A percentile compares a stretch with the other conserved stretches of the same genome.
Evolutionary conservation across 2,888 invertebrate genomes (phyloP).

Genomic region (Candidula unifasciata): DNA sequence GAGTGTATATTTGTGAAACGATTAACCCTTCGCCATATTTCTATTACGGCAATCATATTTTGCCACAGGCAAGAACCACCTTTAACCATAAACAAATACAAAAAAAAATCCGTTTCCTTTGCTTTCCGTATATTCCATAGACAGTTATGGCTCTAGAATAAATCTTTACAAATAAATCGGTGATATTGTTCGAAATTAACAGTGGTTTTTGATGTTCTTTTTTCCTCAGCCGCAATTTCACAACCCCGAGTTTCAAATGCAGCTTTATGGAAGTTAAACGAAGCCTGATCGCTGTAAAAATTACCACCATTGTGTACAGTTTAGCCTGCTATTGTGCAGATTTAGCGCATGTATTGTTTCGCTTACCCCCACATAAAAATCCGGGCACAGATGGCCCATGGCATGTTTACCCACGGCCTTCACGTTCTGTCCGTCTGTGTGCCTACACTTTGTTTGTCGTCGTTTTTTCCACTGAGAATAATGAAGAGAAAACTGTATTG

Average conservation of each 20-base stretch:
- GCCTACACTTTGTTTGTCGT: background rate
- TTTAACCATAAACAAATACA: background rate
- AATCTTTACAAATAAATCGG: slow-evolving; percentile 7
- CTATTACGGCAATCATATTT: slow-evolving; percentile 17
- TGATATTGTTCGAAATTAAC: background rate
- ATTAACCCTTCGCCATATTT: background rate
- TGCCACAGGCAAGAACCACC: slow-evolving; percentile 20
- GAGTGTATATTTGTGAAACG: background rate
- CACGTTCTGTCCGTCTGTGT: too few species aligned
- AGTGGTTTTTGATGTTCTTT: background rate
- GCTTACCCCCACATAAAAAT: background rate
- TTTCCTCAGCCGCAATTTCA: background rate
- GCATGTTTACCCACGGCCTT: background rate
- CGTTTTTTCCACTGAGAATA: background rate
- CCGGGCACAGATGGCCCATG: background rate
- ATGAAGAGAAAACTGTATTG: background rate
- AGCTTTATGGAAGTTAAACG: background rate
- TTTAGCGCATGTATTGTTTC: background rate
- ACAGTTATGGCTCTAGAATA: background rate
- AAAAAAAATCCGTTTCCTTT: slow-evolving; percentile 1
- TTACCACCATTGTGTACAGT: background rate
- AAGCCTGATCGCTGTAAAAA: background rate
- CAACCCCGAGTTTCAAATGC: background rate
- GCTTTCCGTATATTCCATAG: background rate
- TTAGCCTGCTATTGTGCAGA: background rate